These are phyloP conservation scores for Mactra quadrangularis DNA, from an alignment of 1,140 invertebrate genomes.

Conservation along the genomic window DNA sequence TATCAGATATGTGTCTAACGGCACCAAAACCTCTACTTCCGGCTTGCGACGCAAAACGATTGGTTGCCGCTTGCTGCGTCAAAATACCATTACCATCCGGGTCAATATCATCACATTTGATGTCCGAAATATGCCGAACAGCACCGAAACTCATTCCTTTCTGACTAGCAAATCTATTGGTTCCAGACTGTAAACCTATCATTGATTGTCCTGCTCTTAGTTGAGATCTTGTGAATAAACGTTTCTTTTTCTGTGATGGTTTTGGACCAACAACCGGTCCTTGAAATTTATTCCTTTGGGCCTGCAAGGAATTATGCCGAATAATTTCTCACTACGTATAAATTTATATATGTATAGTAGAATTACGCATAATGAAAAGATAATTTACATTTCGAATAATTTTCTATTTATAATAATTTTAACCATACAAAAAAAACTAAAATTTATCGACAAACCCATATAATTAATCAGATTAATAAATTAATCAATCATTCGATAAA, in stretches of 20 bases:
- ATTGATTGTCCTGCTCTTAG: slow-evolving; percentile 94
- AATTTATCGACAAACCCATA: no score
- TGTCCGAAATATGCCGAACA: slow-evolving; percentile 81
- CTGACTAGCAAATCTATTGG: slow-evolving; percentile 90
- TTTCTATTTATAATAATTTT: no score
- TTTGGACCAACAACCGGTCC: slow-evolving; percentile 89
- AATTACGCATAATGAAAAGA: no score
- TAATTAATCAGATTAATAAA: no score
- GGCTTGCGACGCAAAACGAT: slow-evolving; percentile 95
- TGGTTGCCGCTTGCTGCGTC: slow-evolving; percentile 96
- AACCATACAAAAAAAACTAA: no score
- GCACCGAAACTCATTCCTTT: slow-evolving; percentile 80
- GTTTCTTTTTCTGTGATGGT: slow-evolving; percentile 93
- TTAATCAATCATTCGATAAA: no score
- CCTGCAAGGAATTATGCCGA: slow-evolving; percentile 67
- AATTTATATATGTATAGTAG: no score
- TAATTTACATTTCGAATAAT: no score
- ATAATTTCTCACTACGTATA: no score
- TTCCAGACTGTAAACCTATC: slow-evolving; percentile 89
- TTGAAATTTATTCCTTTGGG: slow-evolving; percentile 77
- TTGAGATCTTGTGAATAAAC: slow-evolving; percentile 92
- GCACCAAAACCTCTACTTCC: slow-evolving; percentile 96
- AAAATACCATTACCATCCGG: slow-evolving; percentile 92
- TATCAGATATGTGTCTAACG: slow-evolving; percentile 91
- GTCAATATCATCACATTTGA: slow-evolving; percentile 76